These are phyloP conservation scores for Syngnathus acus DNA, from an alignment of 2,797 vertebrate species.

Conservation along the genomic window DNA sequence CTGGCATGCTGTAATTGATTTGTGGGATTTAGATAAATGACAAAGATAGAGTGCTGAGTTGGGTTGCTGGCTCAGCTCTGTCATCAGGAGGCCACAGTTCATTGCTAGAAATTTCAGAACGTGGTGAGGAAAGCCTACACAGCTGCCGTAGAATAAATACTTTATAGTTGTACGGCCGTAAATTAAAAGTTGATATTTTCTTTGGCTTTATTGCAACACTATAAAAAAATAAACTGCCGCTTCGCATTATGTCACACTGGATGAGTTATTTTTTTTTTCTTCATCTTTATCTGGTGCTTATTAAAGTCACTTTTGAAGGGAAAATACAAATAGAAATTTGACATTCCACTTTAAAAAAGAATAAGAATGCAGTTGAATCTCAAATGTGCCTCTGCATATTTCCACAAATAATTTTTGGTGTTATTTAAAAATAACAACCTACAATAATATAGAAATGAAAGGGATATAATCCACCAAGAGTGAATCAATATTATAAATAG, in stretches of 20 bases:
- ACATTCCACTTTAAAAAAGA: not conserved
- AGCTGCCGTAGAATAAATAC: not conserved
- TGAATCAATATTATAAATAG: conserved; percentile 24
- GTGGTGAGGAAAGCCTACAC: not conserved
- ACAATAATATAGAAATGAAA: not conserved
- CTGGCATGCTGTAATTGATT: conserved; percentile 50
- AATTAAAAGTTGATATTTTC: not conserved
- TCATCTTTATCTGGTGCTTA: not conserved
- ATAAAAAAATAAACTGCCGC: too few relatives aligned
- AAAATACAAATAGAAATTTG: not conserved
- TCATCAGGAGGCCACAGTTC: conserved; percentile 37
- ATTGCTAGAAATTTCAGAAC: conserved; percentile 13
- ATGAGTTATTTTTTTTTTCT: not conserved
- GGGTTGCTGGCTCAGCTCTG: conserved; percentile 31
- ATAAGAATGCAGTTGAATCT: not conserved
- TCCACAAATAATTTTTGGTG: not conserved
- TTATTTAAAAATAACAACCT: not conserved
- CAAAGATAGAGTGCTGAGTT: conserved; percentile 41
- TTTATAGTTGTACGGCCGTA: not conserved
- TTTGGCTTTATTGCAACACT: not conserved
- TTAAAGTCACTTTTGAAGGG: not conserved
- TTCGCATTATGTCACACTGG: not conserved
- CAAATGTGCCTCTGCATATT: not conserved
- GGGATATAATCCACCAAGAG: not conserved
- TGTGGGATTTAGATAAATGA: conserved; percentile 61